Conservation (phyloP, 1,140 invertebrate genomes). For the Pseudomyrmex pallidus region DNA sequence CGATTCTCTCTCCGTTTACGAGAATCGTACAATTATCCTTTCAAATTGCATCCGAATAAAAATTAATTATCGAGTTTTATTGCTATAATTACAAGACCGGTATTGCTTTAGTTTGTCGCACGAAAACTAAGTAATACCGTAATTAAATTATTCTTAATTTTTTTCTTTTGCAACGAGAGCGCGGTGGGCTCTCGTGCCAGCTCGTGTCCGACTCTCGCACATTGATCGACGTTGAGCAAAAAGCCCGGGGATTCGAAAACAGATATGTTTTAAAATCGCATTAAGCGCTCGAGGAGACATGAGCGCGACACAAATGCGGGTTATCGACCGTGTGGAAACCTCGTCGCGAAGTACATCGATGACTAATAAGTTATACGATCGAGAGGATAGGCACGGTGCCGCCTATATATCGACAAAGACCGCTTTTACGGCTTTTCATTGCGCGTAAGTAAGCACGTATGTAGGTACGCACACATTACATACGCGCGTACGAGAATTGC, state of each 20-base stretch:
- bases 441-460: too few relatives aligned
- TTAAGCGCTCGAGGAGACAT: background rate
- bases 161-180: background rate
- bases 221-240: background rate
- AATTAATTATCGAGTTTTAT: constrained; percentile 11
- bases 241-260: background rate
- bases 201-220: background rate
- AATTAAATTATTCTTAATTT: constrained; percentile 10
- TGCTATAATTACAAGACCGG: too few relatives aligned
- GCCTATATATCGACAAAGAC: constrained; percentile 10
- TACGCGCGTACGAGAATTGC: constrained; percentile 25
- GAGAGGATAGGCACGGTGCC: background rate
- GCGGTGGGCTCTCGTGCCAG: background rate
- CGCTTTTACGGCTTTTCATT: constrained; percentile 28
- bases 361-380: background rate
- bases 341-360: background rate
- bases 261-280: background rate
- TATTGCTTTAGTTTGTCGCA: background rate
- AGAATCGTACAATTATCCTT: too few relatives aligned
- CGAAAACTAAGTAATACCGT: too few relatives aligned
- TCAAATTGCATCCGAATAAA: too few relatives aligned
- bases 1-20: too few relatives aligned
- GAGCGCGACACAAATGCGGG: constrained; percentile 15
- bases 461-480: constrained; percentile 1
- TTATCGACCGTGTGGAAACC: constrained; percentile 14